Evolutionary conservation across 2,797 vertebrate species (phyloP).

Genomic region (Rhinoraja longicauda): DNA sequence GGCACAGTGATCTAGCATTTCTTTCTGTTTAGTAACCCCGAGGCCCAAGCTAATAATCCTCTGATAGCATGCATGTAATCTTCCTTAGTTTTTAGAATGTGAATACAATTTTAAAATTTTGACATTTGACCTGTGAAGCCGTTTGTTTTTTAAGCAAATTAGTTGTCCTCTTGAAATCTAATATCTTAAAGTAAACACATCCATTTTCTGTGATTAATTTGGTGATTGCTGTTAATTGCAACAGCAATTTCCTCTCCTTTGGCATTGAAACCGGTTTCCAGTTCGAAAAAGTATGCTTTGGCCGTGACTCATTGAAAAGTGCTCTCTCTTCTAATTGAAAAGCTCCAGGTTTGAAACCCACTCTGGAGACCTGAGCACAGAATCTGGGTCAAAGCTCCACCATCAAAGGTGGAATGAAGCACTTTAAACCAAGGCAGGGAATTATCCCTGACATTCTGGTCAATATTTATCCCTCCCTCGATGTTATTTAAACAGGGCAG

Average conservation of each 20-base stretch:
- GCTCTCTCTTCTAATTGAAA: too few relatives aligned
- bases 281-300: background rate
- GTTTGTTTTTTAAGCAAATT: background rate
- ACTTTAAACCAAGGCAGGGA: too few relatives aligned
- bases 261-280: background rate
- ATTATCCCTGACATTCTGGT: too few relatives aligned
- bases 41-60: background rate
- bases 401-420: too few relatives aligned
- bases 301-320: too few relatives aligned
- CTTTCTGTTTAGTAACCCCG: background rate
- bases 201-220: background rate
- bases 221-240: background rate
- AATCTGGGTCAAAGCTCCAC: too few relatives aligned
- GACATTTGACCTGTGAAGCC: background rate
- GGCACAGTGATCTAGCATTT: too few relatives aligned
- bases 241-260: background rate
- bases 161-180: background rate
- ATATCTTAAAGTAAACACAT: background rate
- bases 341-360: too few relatives aligned
- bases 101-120: background rate
- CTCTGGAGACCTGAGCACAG: too few relatives aligned
- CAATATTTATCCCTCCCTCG: too few relatives aligned
- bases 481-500: too few relatives aligned
- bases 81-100: background rate
- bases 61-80: background rate